Evolutionary conservation across 2,797 vertebrate genomes (phyloP).

Genomic region (Megalops cyprinoides): DNA sequence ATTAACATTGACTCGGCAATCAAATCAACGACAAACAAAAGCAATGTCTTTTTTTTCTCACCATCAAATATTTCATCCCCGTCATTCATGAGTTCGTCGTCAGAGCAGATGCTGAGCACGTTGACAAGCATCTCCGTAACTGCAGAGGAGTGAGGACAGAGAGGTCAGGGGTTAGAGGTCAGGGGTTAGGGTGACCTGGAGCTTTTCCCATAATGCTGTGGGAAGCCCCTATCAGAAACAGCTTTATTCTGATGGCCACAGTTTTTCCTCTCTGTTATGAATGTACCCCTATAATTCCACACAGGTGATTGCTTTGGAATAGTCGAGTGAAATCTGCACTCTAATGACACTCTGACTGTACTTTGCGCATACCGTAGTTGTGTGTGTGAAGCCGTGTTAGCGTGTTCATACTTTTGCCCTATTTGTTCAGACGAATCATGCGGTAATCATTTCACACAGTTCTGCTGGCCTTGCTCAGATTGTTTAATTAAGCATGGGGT

Average conservation of each 20-base stretch:
- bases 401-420: not conserved
- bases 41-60: constrained; percentile 62
- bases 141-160: constrained; percentile 55
- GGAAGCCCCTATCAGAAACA: not conserved
- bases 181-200: not conserved
- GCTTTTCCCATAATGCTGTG: not conserved
- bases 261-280: no score
- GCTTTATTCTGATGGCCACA: not conserved
- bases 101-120: constrained; percentile 96
- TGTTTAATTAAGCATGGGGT: constrained; percentile 7
- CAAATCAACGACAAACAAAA: not conserved
- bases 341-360: not conserved
- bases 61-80: constrained; percentile 93
- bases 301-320: no score
- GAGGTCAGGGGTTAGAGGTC: constrained; percentile 14
- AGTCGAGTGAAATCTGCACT: not conserved
- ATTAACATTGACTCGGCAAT: no score
- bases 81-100: constrained; percentile 93
- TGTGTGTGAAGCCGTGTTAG: not conserved
- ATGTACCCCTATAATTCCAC: no score
- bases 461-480: constrained; percentile 11
- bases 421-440: not conserved
- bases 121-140: constrained; percentile 99
- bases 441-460: constrained; percentile 12
- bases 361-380: not conserved